Evolutionary conservation across 1,140 invertebrate species (phyloP), one percentile per base, ranked within the genome.

Genomic region (Tachypleus tridentatus): DNA sequence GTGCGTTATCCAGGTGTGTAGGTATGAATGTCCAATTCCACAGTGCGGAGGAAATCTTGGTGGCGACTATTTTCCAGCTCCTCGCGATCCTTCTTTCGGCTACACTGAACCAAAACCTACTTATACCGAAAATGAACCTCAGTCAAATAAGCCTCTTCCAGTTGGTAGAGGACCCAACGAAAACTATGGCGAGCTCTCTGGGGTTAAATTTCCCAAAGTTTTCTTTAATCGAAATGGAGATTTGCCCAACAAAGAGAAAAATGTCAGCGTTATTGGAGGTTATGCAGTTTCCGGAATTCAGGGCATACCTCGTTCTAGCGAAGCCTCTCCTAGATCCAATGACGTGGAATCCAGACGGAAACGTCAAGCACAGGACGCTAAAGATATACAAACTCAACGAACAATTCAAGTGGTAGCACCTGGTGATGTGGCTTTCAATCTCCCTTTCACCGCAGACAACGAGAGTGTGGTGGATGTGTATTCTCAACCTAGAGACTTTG

Each of bases 1-100:
- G 76, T 96, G 92, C 74, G 90, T 94, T 3, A 95, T 96, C 70
- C 92, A 96, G 80, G 91, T 96, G 3, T 96, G 92, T 71, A 83
- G 92, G 64, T 91, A 92, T 76, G 91, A 93, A 74, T 95, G 92
- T 74, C 91, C 91, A 1, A 91, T 93, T 71, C 91, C 72, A 0
- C 66, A 65, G 58, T 73, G 73, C 51, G 60, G 64, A 47, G 66
- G 67, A 51, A 63, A 70, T 11, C 64, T 70, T 47, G 64, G 65
- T 10, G 69, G 68, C 10, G 62, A 58, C 29, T 69, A 69, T n/a
- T 51, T 66, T 7, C 60, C 60, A 47, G 62, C 58, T 3, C 69
- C 62, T 11, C 52, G 67, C 9, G 65, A 66, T 63, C 71, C 70
- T 47, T 67, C 65, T 10, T 49, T 47, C 3, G 57, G 11, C 49